Conservation (phyloP, 30 jellyfish, hydroid and myxozoan species). For the Turritopsis dohrnii region DNA sequence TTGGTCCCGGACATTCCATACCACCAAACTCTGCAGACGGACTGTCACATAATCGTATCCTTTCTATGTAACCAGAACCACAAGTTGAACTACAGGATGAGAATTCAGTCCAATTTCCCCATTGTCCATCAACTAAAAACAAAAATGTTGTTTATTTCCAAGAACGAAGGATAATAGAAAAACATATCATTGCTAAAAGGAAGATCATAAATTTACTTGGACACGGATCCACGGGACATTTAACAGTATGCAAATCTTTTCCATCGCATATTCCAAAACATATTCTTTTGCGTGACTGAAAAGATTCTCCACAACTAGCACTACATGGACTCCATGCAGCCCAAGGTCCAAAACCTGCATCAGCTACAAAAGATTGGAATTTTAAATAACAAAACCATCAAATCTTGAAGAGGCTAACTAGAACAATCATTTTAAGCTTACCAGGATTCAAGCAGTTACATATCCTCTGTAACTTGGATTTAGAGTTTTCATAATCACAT, state of each 20-base stretch:
- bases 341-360: slow-evolving; percentile 9
- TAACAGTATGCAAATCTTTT: background rate
- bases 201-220: background rate
- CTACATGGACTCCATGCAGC: slow-evolving; percentile 7
- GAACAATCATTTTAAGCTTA: background rate
- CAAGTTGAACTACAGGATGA: background rate
- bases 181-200: too few species aligned
- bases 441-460: background rate
- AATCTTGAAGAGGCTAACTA: background rate
- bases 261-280: slow-evolving; percentile 1
- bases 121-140: slow-evolving; percentile 20
- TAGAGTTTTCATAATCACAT: background rate
- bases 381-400: background rate
- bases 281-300: background rate
- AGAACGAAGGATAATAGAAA: too few species aligned
- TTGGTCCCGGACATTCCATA: slow-evolving; percentile 18
- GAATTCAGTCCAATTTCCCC: slow-evolving; percentile 1
- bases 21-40: slow-evolving; percentile 18
- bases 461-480: slow-evolving; percentile 1
- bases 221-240: background rate
- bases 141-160: background rate
- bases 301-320: background rate
- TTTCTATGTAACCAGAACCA: slow-evolving; percentile 6
- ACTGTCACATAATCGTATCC: slow-evolving; percentile 7
- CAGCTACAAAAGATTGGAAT: background rate